A percentile compares a stretch with the other conserved stretches of the same genome.
These are phyloP conservation scores for Villa cingulata DNA, from an alignment of 2,888 invertebrate genomes.

Conservation along the genomic window DNA sequence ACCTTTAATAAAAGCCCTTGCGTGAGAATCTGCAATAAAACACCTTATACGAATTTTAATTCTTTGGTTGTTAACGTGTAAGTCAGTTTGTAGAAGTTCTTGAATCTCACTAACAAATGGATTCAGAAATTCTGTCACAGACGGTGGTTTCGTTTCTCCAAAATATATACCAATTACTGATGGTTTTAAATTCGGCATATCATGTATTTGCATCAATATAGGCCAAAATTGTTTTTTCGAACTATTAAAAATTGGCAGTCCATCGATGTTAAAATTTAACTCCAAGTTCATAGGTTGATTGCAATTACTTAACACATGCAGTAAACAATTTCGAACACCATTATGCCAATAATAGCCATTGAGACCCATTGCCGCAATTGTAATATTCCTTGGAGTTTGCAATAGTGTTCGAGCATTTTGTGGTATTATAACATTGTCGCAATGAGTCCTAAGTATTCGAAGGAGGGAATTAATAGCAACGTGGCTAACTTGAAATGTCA, in stretches of 20 bases:
- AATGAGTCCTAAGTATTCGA: too few species aligned
- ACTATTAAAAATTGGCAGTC: not conserved
- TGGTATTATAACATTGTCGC: too few species aligned
- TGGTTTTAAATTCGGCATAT: not conserved
- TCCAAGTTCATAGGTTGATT: too few species aligned
- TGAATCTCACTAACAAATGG: not conserved
- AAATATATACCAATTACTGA: not conserved
- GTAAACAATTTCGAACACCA: too few species aligned
- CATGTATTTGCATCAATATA: not conserved
- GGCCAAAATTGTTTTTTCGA: constrained; percentile 2
- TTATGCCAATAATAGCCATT: too few species aligned
- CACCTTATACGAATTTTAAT: not conserved
- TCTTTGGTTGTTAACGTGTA: too few species aligned
- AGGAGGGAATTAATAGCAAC: too few species aligned
- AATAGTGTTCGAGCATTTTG: too few species aligned
- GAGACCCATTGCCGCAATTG: too few species aligned
- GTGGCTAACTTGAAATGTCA: too few species aligned
- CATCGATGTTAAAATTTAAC: not conserved
- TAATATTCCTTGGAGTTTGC: too few species aligned
- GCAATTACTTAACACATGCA: too few species aligned
- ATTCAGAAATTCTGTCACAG: not conserved
- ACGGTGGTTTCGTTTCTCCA: not conserved
- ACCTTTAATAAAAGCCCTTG: constrained; percentile 1
- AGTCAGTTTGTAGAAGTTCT: not conserved
- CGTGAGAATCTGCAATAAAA: not conserved